phyloP scores from a whole-genome alignment of 2,113 vertebrate species.

The Acanthisitta chloris region DNA sequence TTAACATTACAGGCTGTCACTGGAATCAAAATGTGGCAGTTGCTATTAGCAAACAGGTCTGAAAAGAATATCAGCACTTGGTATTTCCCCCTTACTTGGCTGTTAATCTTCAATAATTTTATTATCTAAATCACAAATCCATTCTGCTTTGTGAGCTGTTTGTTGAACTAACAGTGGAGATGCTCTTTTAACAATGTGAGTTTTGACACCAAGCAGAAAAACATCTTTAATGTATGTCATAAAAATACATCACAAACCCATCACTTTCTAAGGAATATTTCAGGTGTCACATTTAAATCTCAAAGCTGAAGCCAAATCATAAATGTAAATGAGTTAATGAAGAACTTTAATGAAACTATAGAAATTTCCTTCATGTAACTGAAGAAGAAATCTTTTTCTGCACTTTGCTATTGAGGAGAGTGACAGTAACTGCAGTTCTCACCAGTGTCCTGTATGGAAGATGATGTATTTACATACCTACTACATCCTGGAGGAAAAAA shows the following conservation, averaged over 20 bases:
- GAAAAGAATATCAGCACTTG: not conserved
- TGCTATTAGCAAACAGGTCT: not conserved
- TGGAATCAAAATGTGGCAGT: not conserved
- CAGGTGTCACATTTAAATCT: not conserved
- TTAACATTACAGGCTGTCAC: not conserved
- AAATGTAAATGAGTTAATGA: not conserved
- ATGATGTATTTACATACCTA: not conserved
- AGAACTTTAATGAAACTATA: not conserved
- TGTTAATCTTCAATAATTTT: not conserved
- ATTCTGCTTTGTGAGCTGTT: not conserved
- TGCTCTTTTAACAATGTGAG: not conserved
- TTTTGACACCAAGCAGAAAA: not conserved
- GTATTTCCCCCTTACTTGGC: not conserved
- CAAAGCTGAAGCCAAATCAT: not conserved
- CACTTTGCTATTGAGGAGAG: not conserved
- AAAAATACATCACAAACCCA: no score
- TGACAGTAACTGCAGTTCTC: not conserved
- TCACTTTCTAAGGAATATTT: not conserved
- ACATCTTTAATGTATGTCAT: not conserved
- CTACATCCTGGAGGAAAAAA: not conserved
- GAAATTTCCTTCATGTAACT: not conserved
- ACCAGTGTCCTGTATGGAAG: not conserved
- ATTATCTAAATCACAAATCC: not conserved
- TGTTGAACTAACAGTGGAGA: not conserved
- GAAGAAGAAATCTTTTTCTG: not conserved